Evolutionary conservation across 2,888 invertebrate genomes (phyloP).

Genomic region (Apotomis betuletana): DNA sequence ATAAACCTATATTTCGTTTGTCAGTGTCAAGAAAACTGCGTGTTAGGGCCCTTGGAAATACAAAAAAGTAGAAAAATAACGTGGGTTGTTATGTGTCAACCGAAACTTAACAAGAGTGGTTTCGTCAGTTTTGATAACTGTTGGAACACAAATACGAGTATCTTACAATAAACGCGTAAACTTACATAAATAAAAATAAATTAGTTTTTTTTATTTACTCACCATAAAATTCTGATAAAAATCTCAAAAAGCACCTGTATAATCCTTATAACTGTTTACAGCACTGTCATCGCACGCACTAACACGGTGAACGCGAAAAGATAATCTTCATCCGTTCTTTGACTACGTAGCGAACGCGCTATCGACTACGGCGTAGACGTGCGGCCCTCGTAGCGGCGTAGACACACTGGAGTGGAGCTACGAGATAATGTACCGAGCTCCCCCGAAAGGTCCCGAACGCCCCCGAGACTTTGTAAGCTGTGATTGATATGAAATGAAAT

Average conservation of each 20-base stretch:
- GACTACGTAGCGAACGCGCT: conserved; percentile 57
- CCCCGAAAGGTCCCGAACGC: conserved; percentile 66
- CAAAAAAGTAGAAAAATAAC: conserved; percentile 50
- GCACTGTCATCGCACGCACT: conserved; percentile 41
- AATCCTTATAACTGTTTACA: conserved; percentile 38
- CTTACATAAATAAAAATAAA: too few relatives aligned
- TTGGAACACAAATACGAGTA: not conserved
- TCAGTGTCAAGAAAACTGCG: conserved; percentile 29
- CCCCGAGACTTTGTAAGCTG: conserved; percentile 73
- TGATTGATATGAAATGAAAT: conserved; percentile 84
- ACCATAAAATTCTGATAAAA: conserved; percentile 45
- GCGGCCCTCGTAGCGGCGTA: conserved; percentile 67
- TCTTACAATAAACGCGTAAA: too few relatives aligned
- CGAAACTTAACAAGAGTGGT: conserved; percentile 53
- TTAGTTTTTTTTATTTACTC: conserved; percentile 29
- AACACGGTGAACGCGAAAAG: conserved; percentile 19
- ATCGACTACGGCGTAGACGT: conserved; percentile 65
- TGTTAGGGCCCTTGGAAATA: conserved; percentile 35
- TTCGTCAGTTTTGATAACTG: conserved; percentile 36
- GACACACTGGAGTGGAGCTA: conserved; percentile 71
- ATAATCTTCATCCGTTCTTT: conserved; percentile 27
- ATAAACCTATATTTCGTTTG: conserved; percentile 30
- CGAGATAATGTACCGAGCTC: conserved; percentile 65
- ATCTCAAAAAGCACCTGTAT: conserved; percentile 41
- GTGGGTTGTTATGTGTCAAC: conserved; percentile 57